Evolutionary conservation across 1,140 invertebrate species (phyloP).

Genomic region (Anadara kagoshimensis): DNA sequence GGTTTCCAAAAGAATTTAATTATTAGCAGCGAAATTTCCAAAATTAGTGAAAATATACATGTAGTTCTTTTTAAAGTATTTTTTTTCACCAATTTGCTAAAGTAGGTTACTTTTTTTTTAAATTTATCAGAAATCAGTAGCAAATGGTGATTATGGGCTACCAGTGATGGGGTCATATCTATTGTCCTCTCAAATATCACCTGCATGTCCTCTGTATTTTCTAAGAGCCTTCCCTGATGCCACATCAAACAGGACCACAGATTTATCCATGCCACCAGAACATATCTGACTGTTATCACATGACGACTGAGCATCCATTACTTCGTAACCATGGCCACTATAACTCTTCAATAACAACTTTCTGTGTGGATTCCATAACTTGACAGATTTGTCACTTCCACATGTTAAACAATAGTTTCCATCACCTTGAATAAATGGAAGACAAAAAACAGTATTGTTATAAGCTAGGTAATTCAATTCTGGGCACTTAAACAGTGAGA

Average conservation of each 20-base stretch:
- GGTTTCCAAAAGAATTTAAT: too few relatives aligned
- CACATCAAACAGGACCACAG: slow-evolving; percentile 93
- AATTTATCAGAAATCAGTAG: too few relatives aligned
- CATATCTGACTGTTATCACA: slow-evolving; percentile 93
- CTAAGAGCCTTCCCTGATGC: slow-evolving; percentile 86
- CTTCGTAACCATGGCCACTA: slow-evolving; percentile 96
- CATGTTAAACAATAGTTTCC: slow-evolving; percentile 95
- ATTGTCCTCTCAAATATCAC: slow-evolving; percentile 49
- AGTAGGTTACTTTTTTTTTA: too few relatives aligned
- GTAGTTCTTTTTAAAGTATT: too few relatives aligned
- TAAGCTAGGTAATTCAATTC: too few relatives aligned
- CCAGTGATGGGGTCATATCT: too few relatives aligned
- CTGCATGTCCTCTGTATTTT: slow-evolving; percentile 90
- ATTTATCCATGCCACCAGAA: slow-evolving; percentile 91
- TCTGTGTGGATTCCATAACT: slow-evolving; percentile 95
- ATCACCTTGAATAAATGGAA: slow-evolving; percentile 90
- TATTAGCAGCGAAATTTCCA: too few relatives aligned
- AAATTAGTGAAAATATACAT: too few relatives aligned
- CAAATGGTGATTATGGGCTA: too few relatives aligned
- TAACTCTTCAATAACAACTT: slow-evolving; percentile 90
- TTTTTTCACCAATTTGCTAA: too few relatives aligned
- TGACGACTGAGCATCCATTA: slow-evolving; percentile 91
- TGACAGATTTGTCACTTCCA: slow-evolving; percentile 95
- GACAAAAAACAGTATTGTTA: too few relatives aligned
- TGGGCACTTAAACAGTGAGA: too few relatives aligned